A percentile compares a stretch with the other conserved stretches of the same genome.
Conservation (phyloP, 2,797 vertebrate genomes). For the Acanthiza pusilla region DNA sequence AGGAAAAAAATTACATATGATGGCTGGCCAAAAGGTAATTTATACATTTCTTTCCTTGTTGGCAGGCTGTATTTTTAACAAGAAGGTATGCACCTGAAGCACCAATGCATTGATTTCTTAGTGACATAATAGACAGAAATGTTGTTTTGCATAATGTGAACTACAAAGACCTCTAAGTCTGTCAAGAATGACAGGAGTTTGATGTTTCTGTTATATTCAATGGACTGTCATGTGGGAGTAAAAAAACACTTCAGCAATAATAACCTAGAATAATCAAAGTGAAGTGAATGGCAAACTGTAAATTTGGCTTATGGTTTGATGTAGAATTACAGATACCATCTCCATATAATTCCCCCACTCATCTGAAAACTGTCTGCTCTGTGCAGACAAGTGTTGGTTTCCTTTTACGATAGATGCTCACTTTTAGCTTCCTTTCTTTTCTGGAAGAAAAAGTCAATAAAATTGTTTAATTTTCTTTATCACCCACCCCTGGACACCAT, state of each 20-base stretch:
- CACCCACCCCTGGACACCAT: neutral
- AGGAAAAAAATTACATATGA: constrained; percentile 65
- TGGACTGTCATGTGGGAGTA: neutral
- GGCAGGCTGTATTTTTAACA: constrained; percentile 39
- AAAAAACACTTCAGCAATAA: neutral
- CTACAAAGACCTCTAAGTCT: neutral
- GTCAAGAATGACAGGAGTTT: neutral
- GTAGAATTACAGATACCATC: neutral
- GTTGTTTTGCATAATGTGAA: neutral
- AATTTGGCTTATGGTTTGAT: neutral
- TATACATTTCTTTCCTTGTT: constrained; percentile 23
- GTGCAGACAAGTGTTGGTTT: neutral
- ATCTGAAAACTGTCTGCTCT: neutral
- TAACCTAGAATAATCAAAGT: neutral
- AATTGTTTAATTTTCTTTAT: neutral
- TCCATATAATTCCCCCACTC: neutral
- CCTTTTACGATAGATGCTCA: neutral
- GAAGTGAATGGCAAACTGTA: neutral
- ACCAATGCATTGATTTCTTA: neutral
- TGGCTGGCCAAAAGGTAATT: constrained; percentile 60
- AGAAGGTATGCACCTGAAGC: constrained; percentile 38
- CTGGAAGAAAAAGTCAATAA: neutral
- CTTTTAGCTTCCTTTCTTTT: neutral
- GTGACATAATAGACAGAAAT: neutral
- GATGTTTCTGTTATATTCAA: neutral